Base-by-base conservation (phyloP, 2,113 vertebrate species). In the Corythaeola cristata region DNA sequence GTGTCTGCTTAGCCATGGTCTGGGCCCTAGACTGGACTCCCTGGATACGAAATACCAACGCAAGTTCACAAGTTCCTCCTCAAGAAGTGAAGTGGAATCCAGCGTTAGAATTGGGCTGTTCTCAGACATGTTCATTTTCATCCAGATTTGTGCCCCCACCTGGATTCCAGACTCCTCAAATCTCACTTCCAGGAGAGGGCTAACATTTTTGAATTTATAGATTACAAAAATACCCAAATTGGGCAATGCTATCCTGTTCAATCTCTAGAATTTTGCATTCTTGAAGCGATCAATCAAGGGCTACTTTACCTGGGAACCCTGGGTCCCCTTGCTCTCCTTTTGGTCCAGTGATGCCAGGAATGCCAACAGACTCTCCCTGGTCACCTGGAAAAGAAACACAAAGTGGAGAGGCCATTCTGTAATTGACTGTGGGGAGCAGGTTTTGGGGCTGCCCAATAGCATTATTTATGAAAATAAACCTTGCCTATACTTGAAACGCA, bases 241-340 rank as follows among this genome's bases (percentile, higher is more conserved):
- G 56, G 68, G 37, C 59, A 84, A 44, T 33, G 37, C 10, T 32
- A 44, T 7, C 23, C 14, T 53, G 28, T 39, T 93, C 6, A 32
- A 27, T 53, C 18, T 55, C 50, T 66, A 60, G 12, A 73, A 53
- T 50, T 92, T 28, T 81, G 53, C 8, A 16, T 24, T 86, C n/a
- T 37, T 73, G 28, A 84, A 67, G 19, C 47, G 67, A 93, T 24
- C 45, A 52, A n/a, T 35, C 21, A 75, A 79, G 37, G 35, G 24
- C 19, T 60, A 39, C 11, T 58, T 98, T 94, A 99, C 99, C 99
- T 97, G 98, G 96, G 81, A 97, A 97, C 19, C 99, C 99, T 5
- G 97, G 10, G 7, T 98, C 96, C n/a, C 99, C 99, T 41, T 78
- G 95, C 24, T 96, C 96, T 96, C 99, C 99, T 96, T 98, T 99